Conservation (phyloP, 2,113 vertebrate genomes). For the Pandion haliaetus region DNA sequence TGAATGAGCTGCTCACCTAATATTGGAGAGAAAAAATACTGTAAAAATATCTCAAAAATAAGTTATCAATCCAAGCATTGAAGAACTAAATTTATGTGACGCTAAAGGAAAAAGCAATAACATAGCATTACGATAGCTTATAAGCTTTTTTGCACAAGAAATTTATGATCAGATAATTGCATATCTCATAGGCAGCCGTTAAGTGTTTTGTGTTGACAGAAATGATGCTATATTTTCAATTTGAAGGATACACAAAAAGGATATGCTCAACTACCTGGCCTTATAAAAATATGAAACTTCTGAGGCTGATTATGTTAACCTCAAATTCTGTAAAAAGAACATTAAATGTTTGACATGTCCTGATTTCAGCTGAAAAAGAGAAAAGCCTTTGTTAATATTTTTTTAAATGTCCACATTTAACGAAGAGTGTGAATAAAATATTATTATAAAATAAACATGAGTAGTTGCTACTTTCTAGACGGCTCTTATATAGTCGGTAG, state of each 20-base stretch:
- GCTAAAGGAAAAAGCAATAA: background rate
- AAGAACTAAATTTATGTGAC: background rate
- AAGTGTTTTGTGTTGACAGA: background rate
- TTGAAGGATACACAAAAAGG: background rate
- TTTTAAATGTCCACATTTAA: background rate
- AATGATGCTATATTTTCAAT: background rate
- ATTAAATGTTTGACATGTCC: background rate
- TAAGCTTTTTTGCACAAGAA: background rate
- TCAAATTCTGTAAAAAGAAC: background rate
- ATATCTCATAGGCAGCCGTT: background rate
- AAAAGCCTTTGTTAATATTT: background rate
- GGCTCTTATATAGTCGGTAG: background rate
- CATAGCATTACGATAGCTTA: background rate
- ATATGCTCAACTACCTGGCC: background rate
- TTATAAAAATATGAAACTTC: background rate
- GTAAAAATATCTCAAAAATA: background rate
- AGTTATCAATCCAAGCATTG: background rate
- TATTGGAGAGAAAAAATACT: background rate
- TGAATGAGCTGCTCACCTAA: background rate
- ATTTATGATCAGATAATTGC: background rate
- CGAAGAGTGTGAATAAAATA: background rate
- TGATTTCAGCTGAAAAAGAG: background rate
- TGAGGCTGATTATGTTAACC: background rate
- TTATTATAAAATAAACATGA: background rate
- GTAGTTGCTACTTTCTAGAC: background rate